Evolutionary conservation across 2,888 invertebrate species (phyloP).

Genomic region (Lycaena phlaeas): DNA sequence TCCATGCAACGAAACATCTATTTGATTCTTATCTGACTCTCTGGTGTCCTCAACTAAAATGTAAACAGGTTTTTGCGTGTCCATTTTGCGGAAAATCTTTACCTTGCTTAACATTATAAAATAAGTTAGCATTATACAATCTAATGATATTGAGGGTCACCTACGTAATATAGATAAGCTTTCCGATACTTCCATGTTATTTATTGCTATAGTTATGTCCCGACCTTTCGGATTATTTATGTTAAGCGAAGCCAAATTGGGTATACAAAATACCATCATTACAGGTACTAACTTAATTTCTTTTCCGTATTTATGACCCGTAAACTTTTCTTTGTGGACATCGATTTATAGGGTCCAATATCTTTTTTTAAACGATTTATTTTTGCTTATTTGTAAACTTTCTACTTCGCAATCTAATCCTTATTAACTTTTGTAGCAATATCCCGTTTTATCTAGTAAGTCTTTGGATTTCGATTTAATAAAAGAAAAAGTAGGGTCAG

Average conservation of each 20-base stretch:
- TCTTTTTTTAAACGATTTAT: too few species aligned
- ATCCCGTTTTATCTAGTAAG: too few species aligned
- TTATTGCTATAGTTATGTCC: conserved; percentile 23
- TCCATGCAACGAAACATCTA: conserved; percentile 68
- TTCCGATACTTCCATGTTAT: conserved; percentile 23
- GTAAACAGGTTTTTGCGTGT: conserved; percentile 46
- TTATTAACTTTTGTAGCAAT: too few species aligned
- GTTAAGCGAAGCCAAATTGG: conserved; percentile 16
- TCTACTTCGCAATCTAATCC: too few species aligned
- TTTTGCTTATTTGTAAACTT: too few species aligned
- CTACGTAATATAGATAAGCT: conserved; percentile 21
- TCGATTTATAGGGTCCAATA: too few species aligned
- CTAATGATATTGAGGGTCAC: conserved; percentile 23
- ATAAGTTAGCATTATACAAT: conserved; percentile 17
- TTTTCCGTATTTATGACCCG: neutral
- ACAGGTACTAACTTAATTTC: conserved; percentile 7
- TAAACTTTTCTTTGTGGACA: neutral
- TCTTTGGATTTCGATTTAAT: too few species aligned
- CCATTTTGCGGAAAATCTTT: conserved; percentile 26
- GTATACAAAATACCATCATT: conserved; percentile 13
- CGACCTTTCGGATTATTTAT: conserved; percentile 20
- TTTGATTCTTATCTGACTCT: conserved; percentile 66
- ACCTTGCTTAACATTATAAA: neutral
- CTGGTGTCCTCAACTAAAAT: conserved; percentile 38
- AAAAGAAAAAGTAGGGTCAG: too few species aligned